Base-by-base conservation (phyloP, 2,888 invertebrate genomes). In the Dorcus hopei region DNA sequence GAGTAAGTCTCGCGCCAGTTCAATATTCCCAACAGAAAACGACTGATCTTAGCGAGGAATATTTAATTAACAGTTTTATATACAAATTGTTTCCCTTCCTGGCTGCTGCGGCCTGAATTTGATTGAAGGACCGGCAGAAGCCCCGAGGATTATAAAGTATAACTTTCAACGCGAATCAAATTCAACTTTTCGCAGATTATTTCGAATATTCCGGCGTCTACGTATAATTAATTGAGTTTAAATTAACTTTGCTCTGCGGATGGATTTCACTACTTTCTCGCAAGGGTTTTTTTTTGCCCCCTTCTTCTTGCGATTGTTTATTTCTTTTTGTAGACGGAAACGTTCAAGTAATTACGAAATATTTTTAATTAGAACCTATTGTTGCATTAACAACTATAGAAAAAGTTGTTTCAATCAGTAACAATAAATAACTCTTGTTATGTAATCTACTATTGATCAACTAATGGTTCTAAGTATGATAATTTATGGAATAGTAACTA, bases 101-200 rank as follows among this genome's bases (percentile, higher is more conserved):
- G 38, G 54, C 26, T 33, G 26, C 26, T 33, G 26, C 26, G 40
- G 40, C 38, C 40, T 11, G 9, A 51, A 51, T 40, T 51, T 51
- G 38, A 38, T 39, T 11, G 39, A 9, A 23, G 51, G 9, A 14
- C 43, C 43, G 19, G 39, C 23, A 26, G 45, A 9, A 9, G 23
- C 23, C 23, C 23, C 26, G 33, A 33, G 40, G 56, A 56, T 56
- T 57, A 57, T 52, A 57, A 57, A 52, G 52, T 52, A 9, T 52
- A 57, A 52, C 52, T 57, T 52, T 40, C 45, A 40, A 38, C 52
- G 26, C 39, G 57, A 57, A 57, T 57, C 52, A 57, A 43, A 57
- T 52, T 53, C 49, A 49, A 49, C 49, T 49, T 49, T 49, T 49
- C 49, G n/a, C 49, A 14, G 49, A 49, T 49, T 49, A 49, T 38